Conservation (phyloP, 1,140 invertebrate genomes). For the Aethina tumida region DNA sequence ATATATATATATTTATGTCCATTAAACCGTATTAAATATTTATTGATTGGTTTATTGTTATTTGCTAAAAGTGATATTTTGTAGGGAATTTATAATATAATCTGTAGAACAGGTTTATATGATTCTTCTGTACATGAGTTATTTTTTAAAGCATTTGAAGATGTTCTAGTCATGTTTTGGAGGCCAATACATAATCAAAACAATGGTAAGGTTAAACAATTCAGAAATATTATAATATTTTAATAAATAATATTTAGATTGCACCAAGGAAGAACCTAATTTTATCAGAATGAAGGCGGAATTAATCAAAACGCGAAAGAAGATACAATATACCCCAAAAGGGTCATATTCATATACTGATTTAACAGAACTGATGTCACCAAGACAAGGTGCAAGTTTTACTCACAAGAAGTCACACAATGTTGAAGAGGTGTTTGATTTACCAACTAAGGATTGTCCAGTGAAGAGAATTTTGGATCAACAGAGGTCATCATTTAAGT, state of each 20-base stretch:
- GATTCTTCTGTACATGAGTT: not conserved
- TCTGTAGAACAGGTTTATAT: not conserved
- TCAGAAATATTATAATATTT: not conserved
- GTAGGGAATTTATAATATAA: too few species aligned
- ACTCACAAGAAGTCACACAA: not conserved
- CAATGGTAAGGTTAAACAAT: not conserved
- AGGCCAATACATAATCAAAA: slow-evolving; percentile 5
- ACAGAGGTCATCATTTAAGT: slow-evolving; percentile 8
- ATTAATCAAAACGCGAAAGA: slow-evolving; percentile 23
- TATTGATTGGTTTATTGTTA: too few species aligned
- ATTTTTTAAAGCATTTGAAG: not conserved
- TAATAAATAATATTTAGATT: slow-evolving; percentile 8
- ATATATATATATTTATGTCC: too few species aligned
- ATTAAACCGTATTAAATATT: too few species aligned
- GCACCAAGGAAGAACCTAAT: slow-evolving; percentile 16
- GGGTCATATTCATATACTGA: too few species aligned
- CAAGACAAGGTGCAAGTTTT: too few species aligned
- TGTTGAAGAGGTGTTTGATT: slow-evolving; percentile 23
- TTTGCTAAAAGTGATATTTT: too few species aligned
- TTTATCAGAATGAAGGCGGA: slow-evolving; percentile 20
- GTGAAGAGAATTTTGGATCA: slow-evolving; percentile 16
- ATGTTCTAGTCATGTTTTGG: too few species aligned
- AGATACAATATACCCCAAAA: slow-evolving; percentile 12
- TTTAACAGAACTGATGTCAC: too few species aligned
- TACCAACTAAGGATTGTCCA: slow-evolving; percentile 13